Evolutionary conservation across 2,888 invertebrate genomes (phyloP), one percentile per base, ranked within the genome.

Genomic region (Thymelicus lineola): DNA sequence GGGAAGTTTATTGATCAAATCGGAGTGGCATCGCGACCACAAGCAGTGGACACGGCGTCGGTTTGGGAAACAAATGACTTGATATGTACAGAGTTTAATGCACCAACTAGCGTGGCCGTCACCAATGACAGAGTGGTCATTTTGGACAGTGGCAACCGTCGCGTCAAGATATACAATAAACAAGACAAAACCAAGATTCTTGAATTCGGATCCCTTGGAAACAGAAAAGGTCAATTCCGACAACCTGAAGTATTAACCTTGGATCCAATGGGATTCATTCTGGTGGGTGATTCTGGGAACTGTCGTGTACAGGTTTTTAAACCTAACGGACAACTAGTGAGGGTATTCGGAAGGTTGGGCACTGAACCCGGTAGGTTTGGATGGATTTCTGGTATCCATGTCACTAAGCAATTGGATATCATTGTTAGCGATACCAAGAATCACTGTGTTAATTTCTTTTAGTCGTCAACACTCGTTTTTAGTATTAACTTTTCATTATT

Each of bases 201-300:
- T 7, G 95, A 95, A 76, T 96, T 97, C 76, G 97, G 97, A 0
- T 93, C 95, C 0, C 90, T 95, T 66, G 97, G 97, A 0, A 94
- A 94, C 59, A 90, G 94, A 67, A 95, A 95, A 71, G 96, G 96
- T 0, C 96, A 97, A 80, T 95, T 97, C 81, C 94, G 96, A 79
- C 95, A 96, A 70, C 96, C 97, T 0, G 96, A 97, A 83, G 96
- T 96, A 0, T 89, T 97, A 6, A 94, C 96, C 0, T 95, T 97
- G 0, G 97, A 97, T 81, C 94, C 94, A 0, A 90, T 95, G 83
- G 97, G 97, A 0, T 96, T 96, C 82, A 96, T 97, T 50, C 87
- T 97, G 0, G 96, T 97, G 0, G 97, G 97, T 0, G 97, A 97
- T 82, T 96, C 96, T 0, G 97, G 97, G 0, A 97, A 97, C 81